Evolutionary conservation across 35 echinoderm and acorn worm genomes (phyloP).

Genomic region (Holothuria glaberrima): DNA sequence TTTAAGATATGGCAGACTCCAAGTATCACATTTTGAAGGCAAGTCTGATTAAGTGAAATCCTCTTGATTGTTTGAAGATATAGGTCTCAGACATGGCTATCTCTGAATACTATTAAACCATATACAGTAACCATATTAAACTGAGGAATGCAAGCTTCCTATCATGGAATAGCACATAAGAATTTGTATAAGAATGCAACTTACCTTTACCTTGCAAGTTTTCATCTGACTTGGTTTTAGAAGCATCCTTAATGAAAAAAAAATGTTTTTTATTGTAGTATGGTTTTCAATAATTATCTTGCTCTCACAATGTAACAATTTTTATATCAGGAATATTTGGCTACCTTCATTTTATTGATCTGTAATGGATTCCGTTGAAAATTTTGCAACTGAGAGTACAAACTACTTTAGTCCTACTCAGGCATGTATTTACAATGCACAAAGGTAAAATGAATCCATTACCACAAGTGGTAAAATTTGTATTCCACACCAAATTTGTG

Average conservation of each 20-base stretch:
- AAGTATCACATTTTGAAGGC: neutral
- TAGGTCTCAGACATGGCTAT: neutral
- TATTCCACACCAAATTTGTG: too few species aligned
- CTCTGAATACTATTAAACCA: constrained; percentile 6
- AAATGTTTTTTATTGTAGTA: neutral
- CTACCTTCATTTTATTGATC: constrained; percentile 14
- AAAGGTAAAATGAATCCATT: neutral
- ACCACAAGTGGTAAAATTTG: too few species aligned
- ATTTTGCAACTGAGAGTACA: neutral
- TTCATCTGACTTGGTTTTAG: neutral
- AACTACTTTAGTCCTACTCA: constrained; percentile 5
- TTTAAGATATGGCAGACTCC: neutral
- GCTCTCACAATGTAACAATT: neutral
- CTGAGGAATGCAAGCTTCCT: neutral
- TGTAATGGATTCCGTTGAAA: neutral
- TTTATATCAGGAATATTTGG: neutral
- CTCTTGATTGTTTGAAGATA: neutral
- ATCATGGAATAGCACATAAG: constrained; percentile 10
- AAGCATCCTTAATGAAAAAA: constrained; percentile 26
- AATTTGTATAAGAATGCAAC: constrained; percentile 26
- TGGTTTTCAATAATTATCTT: too few species aligned
- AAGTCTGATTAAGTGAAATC: neutral
- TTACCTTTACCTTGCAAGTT: neutral
- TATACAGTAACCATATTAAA: too few species aligned
- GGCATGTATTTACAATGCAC: neutral